phyloP scores from a whole-genome alignment of 64 coral and sea anemone genomes.

The Porites lutea region DNA sequence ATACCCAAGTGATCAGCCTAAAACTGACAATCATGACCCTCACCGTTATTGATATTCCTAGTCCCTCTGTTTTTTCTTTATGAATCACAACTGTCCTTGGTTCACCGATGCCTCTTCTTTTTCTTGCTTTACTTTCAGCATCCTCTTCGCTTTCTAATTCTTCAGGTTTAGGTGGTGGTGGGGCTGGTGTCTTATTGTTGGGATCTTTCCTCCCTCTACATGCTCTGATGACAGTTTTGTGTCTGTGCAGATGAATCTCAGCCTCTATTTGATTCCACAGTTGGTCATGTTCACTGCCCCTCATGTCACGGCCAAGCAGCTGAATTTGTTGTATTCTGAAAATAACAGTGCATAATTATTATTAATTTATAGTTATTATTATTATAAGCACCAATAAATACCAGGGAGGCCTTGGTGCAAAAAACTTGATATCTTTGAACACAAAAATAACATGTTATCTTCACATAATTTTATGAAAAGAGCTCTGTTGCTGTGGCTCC shows the following conservation, averaged over 20 bases:
- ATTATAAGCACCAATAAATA: no score
- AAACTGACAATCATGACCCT: not conserved
- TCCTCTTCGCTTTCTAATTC: conserved; percentile 72
- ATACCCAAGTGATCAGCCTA: not conserved
- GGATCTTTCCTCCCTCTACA: conserved; percentile 96
- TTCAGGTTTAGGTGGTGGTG: conserved; percentile 80
- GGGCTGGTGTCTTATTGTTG: conserved; percentile 85
- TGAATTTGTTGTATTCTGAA: conserved; percentile 99
- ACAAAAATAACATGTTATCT: no score
- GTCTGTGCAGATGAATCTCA: conserved; percentile 97
- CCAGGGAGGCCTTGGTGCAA: no score
- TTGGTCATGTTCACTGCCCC: conserved; percentile 91
- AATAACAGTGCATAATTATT: not conserved
- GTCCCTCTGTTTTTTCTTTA: conserved; percentile 91
- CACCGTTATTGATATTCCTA: conserved; percentile 98
- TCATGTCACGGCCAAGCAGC: conserved; percentile 94
- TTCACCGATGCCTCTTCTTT: conserved; percentile 95
- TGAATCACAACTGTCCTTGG: conserved; percentile 87
- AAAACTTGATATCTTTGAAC: no score
- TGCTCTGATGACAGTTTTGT: conserved; percentile 99
- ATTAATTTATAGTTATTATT: no score
- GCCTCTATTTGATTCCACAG: conserved; percentile 99
- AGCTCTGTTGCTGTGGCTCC: no score
- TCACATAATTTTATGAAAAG: no score
- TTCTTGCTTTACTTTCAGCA: conserved; percentile 74